These are phyloP conservation scores for Catostomus latipinnis DNA, from an alignment of 2,797 vertebrate genomes.

Conservation along the genomic window DNA sequence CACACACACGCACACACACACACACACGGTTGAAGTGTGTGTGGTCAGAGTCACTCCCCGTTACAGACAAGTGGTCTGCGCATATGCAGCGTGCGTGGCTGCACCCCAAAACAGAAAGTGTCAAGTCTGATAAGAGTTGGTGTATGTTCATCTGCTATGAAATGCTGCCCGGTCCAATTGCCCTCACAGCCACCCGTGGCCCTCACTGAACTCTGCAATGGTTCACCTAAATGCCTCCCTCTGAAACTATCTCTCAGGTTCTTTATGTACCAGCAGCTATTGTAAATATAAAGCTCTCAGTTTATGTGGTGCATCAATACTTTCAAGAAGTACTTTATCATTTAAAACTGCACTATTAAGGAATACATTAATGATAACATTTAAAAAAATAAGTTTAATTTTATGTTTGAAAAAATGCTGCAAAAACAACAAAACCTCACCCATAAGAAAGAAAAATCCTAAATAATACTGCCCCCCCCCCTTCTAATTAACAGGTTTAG, in stretches of 20 bases:
- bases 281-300: no score
- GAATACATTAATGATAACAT: no score
- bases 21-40: slow-evolving; percentile 58
- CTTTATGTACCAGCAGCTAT: not conserved
- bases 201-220: slow-evolving; percentile 51
- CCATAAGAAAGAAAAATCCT: no score
- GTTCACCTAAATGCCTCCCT: slow-evolving; percentile 38
- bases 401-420: no score
- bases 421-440: no score
- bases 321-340: no score
- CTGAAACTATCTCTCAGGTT: not conserved
- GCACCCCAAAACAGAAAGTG: slow-evolving; percentile 76
- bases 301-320: no score
- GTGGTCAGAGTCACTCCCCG: slow-evolving; percentile 74
- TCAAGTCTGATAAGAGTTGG: slow-evolving; percentile 77
- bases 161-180: slow-evolving; percentile 66
- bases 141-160: slow-evolving; percentile 70
- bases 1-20: slow-evolving; percentile 32
- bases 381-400: no score
- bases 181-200: slow-evolving; percentile 55
- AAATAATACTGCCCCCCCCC: no score
- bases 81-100: slow-evolving; percentile 70
- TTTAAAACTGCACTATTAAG: no score
- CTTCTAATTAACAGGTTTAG: no score
- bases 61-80: slow-evolving; percentile 72